Evolutionary conservation across 2,113 vertebrate genomes (phyloP).

Genomic region (Stomatorhinus ivindoensis): DNA sequence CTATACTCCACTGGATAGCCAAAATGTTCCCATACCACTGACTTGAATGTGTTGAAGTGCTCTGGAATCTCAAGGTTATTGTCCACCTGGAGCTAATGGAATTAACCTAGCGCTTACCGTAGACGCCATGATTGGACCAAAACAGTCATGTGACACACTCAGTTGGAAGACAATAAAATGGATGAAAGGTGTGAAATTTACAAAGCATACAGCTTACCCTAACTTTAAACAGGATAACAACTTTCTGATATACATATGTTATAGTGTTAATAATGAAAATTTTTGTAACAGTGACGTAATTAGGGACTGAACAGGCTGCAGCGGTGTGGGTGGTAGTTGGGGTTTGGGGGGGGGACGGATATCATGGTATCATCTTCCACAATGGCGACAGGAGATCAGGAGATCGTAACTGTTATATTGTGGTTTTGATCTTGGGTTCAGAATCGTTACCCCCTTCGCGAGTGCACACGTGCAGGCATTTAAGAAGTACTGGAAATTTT

Average conservation of each 20-base stretch:
- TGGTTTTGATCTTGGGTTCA: not conserved
- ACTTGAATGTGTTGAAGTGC: no score
- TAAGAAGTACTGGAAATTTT: not conserved
- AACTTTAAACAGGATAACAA: not conserved
- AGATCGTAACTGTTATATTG: not conserved
- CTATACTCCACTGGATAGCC: not conserved
- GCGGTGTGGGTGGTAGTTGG: not conserved
- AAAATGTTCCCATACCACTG: no score
- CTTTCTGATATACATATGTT: not conserved
- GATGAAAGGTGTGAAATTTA: not conserved
- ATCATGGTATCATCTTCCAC: no score
- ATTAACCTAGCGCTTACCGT: no score
- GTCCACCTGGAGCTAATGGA: not conserved
- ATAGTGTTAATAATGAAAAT: not conserved
- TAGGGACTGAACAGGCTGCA: not conserved
- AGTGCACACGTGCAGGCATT: not conserved
- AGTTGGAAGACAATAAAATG: no score
- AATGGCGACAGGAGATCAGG: not conserved
- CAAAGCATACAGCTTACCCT: no score
- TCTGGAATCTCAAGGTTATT: no score
- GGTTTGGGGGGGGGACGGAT: not conserved
- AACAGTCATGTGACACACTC: not conserved
- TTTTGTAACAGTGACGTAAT: not conserved
- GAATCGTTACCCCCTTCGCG: not conserved
- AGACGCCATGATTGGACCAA: no score